phyloP scores from a whole-genome alignment of 1,140 invertebrate species.

The Mizuhopecten yessoensis region DNA sequence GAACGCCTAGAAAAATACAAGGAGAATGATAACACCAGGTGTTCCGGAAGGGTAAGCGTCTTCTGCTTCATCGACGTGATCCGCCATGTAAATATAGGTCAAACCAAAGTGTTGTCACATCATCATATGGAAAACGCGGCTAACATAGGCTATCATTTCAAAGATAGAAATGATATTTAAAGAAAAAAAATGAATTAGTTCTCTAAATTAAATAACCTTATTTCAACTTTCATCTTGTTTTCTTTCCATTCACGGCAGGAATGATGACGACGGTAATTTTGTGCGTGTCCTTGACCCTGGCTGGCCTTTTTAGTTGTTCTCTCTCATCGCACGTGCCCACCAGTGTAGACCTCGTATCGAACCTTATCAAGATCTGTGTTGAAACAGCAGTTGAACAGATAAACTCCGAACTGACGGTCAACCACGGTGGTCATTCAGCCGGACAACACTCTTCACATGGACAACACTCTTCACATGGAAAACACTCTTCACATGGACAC shows the following conservation, averaged over 20 bases:
- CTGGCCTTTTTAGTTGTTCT: background rate
- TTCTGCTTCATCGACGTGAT: no score
- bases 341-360: background rate
- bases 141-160: no score
- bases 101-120: no score
- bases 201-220: no score
- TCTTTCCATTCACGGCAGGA: background rate
- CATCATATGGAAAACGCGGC: no score
- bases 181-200: no score
- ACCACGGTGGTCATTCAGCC: background rate
- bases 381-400: background rate
- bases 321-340: background rate
- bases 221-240: no score
- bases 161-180: no score
- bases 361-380: background rate
- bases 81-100: no score
- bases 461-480: background rate
- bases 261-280: background rate
- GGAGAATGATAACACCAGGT: no score
- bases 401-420: background rate
- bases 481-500: background rate
- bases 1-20: no score
- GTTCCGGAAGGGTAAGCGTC: no score
- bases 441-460: background rate
- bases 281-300: slow-evolving; percentile 30